A percentile compares a stretch with the other conserved stretches of the same genome.
phyloP scores from a whole-genome alignment of 2,797 vertebrate species.

The Sebastes kiyomatsui region DNA sequence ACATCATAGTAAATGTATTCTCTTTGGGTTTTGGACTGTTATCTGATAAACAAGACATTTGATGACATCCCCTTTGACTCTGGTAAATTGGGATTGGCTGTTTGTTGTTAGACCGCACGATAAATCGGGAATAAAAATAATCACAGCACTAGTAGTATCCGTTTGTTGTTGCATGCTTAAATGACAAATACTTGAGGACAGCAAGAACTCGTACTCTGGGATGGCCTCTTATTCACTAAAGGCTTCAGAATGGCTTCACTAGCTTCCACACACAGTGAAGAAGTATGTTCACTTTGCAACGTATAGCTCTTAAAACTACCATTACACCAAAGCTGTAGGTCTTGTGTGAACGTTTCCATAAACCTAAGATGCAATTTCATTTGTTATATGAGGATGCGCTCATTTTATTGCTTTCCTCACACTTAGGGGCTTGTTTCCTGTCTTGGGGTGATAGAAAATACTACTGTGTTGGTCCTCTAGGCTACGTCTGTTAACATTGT shows the following conservation, averaged over 20 bases:
- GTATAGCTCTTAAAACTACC: background rate
- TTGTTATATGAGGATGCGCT: conserved; percentile 3
- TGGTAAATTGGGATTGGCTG: background rate
- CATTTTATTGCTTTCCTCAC: conserved; percentile 7
- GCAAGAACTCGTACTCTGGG: background rate
- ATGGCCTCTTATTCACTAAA: background rate
- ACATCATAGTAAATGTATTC: too few relatives aligned
- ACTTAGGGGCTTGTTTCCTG: conserved; percentile 8
- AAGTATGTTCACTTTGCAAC: background rate
- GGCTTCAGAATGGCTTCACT: background rate
- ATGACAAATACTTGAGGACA: background rate
- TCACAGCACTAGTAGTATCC: background rate
- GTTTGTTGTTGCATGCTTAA: background rate
- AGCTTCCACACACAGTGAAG: background rate
- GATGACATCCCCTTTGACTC: background rate
- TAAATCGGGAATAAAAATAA: background rate
- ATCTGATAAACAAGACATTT: too few relatives aligned
- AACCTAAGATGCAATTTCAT: background rate
- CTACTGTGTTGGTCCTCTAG: conserved; percentile 19
- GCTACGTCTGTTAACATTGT: conserved; percentile 31
- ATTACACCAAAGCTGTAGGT: background rate
- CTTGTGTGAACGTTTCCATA: background rate
- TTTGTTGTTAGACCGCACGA: background rate
- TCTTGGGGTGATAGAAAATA: conserved; percentile 16
- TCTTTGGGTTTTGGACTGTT: too few relatives aligned